Evolutionary conservation across 2,888 invertebrate genomes (phyloP).

Genomic region (Lutraria lutraria): DNA sequence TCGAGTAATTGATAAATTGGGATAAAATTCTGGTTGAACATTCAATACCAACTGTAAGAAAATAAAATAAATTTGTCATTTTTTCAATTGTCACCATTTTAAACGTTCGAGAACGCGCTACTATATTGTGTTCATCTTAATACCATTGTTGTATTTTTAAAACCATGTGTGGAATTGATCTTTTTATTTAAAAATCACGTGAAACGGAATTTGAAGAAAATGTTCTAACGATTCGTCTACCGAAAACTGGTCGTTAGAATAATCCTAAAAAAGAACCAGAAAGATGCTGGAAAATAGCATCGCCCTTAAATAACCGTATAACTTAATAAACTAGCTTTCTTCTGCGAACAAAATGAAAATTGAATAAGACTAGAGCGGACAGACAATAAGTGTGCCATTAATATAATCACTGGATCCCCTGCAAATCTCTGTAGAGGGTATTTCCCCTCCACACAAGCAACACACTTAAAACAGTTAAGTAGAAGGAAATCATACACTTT

Average conservation of each 20-base stretch:
- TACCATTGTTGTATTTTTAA: too few species aligned
- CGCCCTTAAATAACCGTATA: conserved; percentile 14
- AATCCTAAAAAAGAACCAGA: not conserved
- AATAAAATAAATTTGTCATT: too few species aligned
- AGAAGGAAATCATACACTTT: conserved; percentile 18
- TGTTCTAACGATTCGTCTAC: not conserved
- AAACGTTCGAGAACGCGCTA: too few species aligned
- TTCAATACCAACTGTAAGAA: too few species aligned
- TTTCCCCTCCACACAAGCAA: conserved; percentile 16
- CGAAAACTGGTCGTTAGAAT: not conserved
- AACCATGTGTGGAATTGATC: too few species aligned
- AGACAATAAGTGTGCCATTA: conserved; percentile 40
- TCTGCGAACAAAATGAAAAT: conserved; percentile 5
- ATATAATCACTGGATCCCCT: conserved; percentile 26
- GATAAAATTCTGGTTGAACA: too few species aligned
- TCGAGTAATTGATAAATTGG: too few species aligned
- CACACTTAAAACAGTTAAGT: not conserved
- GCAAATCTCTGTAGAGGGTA: conserved; percentile 28
- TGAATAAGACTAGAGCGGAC: conserved; percentile 6
- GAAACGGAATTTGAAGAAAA: not conserved
- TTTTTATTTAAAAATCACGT: too few species aligned
- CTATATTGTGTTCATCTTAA: too few species aligned
- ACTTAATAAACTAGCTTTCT: not conserved
- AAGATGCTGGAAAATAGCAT: not conserved
- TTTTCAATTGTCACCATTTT: too few species aligned